A percentile compares a stretch with the other conserved stretches of the same genome.
phyloP scores from a whole-genome alignment of 37 sponge, comb jelly and placozoan genomes.

The Halichondria panicea region DNA sequence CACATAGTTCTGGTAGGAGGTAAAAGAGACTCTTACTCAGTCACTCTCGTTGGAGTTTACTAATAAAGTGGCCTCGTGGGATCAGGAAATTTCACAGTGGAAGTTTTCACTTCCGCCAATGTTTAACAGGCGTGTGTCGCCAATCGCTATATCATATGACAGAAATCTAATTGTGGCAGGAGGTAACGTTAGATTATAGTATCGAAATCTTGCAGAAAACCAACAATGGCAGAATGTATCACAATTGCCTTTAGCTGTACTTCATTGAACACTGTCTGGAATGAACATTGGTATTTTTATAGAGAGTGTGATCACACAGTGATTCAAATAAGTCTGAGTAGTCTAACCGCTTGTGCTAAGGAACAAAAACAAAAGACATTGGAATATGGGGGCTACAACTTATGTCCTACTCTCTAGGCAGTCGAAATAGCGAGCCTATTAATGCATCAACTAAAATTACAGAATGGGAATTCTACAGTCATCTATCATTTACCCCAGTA shows the following conservation, averaged over 20 bases:
- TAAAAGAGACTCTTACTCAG: slow-evolving; percentile 12
- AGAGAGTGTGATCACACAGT: too few species aligned
- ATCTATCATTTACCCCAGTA: too few species aligned
- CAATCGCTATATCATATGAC: slow-evolving; percentile 7
- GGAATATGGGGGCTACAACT: too few species aligned
- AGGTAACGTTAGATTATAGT: slow-evolving; percentile 12
- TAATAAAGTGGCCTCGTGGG: slow-evolving; percentile 24
- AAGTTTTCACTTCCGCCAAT: slow-evolving; percentile 20
- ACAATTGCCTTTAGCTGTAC: slow-evolving; percentile 19
- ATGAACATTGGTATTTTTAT: background rate
- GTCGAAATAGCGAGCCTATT: too few species aligned
- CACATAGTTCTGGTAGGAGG: slow-evolving; percentile 29
- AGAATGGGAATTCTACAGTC: too few species aligned
- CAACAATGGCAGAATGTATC: slow-evolving; percentile 13
- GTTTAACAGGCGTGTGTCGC: slow-evolving; percentile 13
- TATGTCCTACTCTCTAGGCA: too few species aligned
- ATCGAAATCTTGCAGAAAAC: slow-evolving; percentile 3
- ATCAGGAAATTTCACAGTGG: background rate
- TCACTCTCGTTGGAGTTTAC: background rate
- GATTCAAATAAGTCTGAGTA: too few species aligned
- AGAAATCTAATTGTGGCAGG: slow-evolving; percentile 19
- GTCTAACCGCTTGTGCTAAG: too few species aligned
- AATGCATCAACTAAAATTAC: too few species aligned
- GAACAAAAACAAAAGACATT: too few species aligned
- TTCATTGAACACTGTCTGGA: background rate